Evolutionary conservation across 2,797 vertebrate genomes (phyloP).

Genomic region (Petrocephalus schoutedeni): DNA sequence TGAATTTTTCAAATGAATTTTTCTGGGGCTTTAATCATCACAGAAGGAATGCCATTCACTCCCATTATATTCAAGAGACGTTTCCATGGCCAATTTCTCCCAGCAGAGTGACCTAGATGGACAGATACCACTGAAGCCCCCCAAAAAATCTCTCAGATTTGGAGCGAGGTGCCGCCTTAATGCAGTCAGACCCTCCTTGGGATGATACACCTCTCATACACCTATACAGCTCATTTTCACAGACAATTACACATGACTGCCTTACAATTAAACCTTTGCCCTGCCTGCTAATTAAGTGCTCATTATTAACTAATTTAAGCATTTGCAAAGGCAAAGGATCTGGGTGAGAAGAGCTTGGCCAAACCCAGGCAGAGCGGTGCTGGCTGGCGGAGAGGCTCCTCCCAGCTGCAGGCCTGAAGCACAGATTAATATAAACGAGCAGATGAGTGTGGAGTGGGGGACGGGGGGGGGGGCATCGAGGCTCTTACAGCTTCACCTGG

Average conservation of each 20-base stretch:
- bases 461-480: neutral
- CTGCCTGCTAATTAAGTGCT: neutral
- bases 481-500: neutral
- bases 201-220: neutral
- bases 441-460: neutral
- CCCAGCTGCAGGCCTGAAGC: neutral
- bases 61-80: no score
- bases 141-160: no score
- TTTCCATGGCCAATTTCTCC: no score
- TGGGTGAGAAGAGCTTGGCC: neutral
- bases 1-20: no score
- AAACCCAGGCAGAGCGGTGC: neutral
- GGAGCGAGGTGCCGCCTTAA: neutral
- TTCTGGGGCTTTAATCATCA: no score
- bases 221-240: neutral
- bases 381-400: neutral
- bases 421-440: neutral
- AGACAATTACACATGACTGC: neutral
- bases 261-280: neutral
- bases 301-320: conserved; percentile 5
- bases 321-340: neutral
- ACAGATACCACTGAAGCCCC: no score
- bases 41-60: no score
- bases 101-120: no score
- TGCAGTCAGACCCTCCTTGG: neutral